Evolutionary conservation across 2,888 invertebrate species (phyloP), one percentile per base, ranked within the genome.

Genomic region (Ectobius pallidus): DNA sequence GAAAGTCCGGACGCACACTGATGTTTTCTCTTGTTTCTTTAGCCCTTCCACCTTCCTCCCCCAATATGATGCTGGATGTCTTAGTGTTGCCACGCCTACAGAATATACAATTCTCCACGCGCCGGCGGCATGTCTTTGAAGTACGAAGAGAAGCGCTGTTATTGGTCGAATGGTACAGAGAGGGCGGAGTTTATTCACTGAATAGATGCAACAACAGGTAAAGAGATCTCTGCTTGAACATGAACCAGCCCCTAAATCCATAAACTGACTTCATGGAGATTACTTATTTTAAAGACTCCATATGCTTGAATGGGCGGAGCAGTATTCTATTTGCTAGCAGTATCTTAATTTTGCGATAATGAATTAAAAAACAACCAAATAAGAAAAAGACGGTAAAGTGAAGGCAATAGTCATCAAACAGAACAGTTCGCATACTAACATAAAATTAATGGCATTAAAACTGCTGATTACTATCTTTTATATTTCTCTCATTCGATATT

Each of bases 121-220:
- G 27, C 49, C 20, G 42, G 22, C 72, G 72, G 72, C 49, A 25
- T 34, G 27, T 9, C 72, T 72, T 72, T 72, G 49, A 72, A 58
- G 61, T 67, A 7, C 25, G 11, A 42, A 18, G n/a, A 44, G n/a
- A 39, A 20, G 20, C 11, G 1, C n/a, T 18, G 42, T 44, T 18
- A 72, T 72, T 72, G 72, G 72, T 27, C 32, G 58, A 16, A 25
- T n/a, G 16, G 18, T 14, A 30, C 30, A 58, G 58, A 30, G 30
- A 30, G 58, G 16, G 58, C 11, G 30, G 58, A 22, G 18, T 3
- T 25, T 3, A 14, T 3, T 11, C 4, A 30, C 16, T 11, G 58
- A 58, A 58, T 16, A 22, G 22, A 11, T 22, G 52, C 11, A 25
- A 52, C 52, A 3, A 14, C 58, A 58, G 58, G 58, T 58, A 58